Conservation (phyloP, 2,888 invertebrate species). For the Leptopilina syphax region DNA sequence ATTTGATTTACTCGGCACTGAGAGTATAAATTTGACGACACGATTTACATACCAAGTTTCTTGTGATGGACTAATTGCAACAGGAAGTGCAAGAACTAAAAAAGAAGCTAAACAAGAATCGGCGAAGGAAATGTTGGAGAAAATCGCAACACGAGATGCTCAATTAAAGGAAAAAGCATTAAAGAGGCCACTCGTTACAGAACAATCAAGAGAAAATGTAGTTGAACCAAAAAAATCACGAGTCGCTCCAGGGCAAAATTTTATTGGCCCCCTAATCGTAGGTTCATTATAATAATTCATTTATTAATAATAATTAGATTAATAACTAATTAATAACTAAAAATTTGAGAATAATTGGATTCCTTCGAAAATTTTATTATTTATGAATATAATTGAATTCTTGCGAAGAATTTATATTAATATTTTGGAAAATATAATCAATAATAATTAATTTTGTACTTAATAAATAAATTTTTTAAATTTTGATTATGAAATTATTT, state of each 20-base stretch:
- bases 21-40: no score
- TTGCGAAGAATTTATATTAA: no score
- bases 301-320: no score
- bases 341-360: no score
- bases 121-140: conserved; percentile 72
- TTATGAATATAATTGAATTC: no score
- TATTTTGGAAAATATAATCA: no score
- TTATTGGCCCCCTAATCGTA: conserved; percentile 70
- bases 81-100: conserved; percentile 74
- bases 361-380: no score
- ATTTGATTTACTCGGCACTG: no score
- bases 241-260: conserved; percentile 67
- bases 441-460: no score
- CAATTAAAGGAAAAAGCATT: conserved; percentile 67
- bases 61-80: conserved; percentile 67
- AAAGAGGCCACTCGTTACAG: conserved; percentile 58
- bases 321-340: no score
- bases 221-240: conserved; percentile 31
- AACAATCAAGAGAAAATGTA: conserved; percentile 57
- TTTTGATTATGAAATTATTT: no score
- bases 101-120: conserved; percentile 77
- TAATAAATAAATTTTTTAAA: no score
- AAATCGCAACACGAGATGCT: conserved; percentile 66
- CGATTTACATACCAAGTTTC: conserved; percentile 71
- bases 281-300: background rate